A percentile compares a stretch with the other conserved stretches of the same genome.
Conservation (phyloP, 2,797 vertebrate species). For the Phalloptychus januarius region DNA sequence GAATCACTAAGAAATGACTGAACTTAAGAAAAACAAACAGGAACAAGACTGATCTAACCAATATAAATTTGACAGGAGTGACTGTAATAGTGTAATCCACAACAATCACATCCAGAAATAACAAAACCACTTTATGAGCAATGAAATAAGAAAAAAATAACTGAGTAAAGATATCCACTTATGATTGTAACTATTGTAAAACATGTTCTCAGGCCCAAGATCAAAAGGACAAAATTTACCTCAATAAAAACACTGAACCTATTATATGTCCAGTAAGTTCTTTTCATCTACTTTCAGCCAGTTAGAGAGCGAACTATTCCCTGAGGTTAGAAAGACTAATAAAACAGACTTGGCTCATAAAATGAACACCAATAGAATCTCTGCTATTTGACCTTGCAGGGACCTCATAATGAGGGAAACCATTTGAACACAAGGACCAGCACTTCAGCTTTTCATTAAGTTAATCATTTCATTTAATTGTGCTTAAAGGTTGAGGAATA, state of each 20-base stretch:
- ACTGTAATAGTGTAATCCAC: background rate
- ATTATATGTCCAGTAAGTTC: background rate
- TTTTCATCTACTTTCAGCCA: conserved; percentile 23
- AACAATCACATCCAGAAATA: background rate
- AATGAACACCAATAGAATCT: conserved; percentile 30
- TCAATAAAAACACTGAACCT: conserved; percentile 23
- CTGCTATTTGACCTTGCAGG: conserved; percentile 58
- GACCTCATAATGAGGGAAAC: conserved; percentile 60
- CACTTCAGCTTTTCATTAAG: conserved; percentile 68
- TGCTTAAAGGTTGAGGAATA: conserved; percentile 59
- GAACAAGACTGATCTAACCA: too few species aligned
- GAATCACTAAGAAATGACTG: too few species aligned
- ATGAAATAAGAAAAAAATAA: background rate
- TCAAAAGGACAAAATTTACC: conserved; percentile 25
- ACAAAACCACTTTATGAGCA: background rate
- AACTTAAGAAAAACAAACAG: too few species aligned
- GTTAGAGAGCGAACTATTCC: conserved; percentile 24
- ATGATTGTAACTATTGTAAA: conserved; percentile 14
- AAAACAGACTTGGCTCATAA: conserved; percentile 35
- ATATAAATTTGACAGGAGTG: background rate
- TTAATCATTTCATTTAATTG: conserved; percentile 77
- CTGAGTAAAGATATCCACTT: conserved; percentile 5
- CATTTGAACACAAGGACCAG: conserved; percentile 47
- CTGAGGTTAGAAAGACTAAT: conserved; percentile 37
- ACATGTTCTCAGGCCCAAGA: background rate